Conservation (phyloP, 1,140 invertebrate species). For the Heliconius congener region DNA sequence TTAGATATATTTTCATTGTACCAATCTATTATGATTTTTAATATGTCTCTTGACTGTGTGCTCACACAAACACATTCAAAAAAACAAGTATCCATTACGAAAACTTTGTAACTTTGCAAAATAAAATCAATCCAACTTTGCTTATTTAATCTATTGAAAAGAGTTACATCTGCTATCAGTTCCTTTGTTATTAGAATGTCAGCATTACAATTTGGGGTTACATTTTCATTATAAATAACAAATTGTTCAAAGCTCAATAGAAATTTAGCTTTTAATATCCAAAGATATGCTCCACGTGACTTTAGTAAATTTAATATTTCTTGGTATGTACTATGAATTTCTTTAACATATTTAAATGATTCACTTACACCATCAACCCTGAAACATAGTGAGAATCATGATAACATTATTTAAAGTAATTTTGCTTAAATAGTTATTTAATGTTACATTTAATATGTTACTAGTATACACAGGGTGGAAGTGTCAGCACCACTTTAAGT, state of each 20-base stretch:
- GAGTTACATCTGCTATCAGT: conserved; percentile 49
- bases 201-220: conserved; percentile 57
- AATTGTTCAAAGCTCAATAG: conserved; percentile 72
- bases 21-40: conserved; percentile 63
- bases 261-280: conserved; percentile 64
- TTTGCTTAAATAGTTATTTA: no score
- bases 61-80: conserved; percentile 69
- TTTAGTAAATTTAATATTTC: conserved; percentile 65
- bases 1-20: conserved; percentile 65
- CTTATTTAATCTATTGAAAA: conserved; percentile 70
- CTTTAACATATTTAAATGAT: conserved; percentile 59
- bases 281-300: conserved; percentile 64
- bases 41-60: conserved; percentile 57
- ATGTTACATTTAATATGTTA: no score
- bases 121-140: conserved; percentile 76
- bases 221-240: conserved; percentile 57
- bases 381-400: conserved; percentile 22
- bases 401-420: no score
- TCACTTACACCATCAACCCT: conserved; percentile 58
- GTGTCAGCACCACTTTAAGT: no score
- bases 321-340: conserved; percentile 69
- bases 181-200: conserved; percentile 59
- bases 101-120: conserved; percentile 74
- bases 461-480: no score
- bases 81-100: conserved; percentile 73